Base-by-base conservation (phyloP, 2,113 vertebrate genomes). In the Ictidomys tridecemlineatus region DNA sequence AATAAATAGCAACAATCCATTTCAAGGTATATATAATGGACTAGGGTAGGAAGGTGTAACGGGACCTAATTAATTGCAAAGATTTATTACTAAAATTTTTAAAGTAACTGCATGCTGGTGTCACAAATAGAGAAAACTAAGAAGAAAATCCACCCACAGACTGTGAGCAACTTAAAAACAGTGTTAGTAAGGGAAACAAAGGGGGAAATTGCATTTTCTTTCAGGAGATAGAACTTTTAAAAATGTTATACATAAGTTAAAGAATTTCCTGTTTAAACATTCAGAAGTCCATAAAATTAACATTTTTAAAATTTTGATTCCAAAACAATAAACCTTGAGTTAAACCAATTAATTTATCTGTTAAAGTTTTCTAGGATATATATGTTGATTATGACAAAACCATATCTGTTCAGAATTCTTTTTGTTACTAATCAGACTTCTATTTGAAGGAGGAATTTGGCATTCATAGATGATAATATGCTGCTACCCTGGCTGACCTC, bases 401-500 rank as follows among this genome's bases (percentile, higher is more conserved):
- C 37, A 93, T 88, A 83, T 74, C 86, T 3, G 5, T 58, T 76
- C 28, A 61, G 67, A 65, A 32, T 79, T 89, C 28, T 80, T 85
- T 93, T 74, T 22, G n/a, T 72, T 89, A 45, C 45, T 70, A 93
- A 95, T 74, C 76, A 80, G 48, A 91, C 65, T 85, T 95, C 51
- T 94, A 12, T 65, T 13, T 85, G 39, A 90, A 94, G 30, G 90
- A 96, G 24, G 30, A 78, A 92, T 93, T 88, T 92, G 87, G 20
- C 77, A 45, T 90, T 77, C 78, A 51, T 76, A 83, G 77, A 28
- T 85, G 13, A 30, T 51, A 84, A 80, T 8, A 42, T 53, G 26
- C 61, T 84, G n/a, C 79, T 65, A 87, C 32, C 61, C 56, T 61
- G 20, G 74, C 65, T 72, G 72, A 84, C 26, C 37, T 85, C 51